Conservation (phyloP, 2,797 vertebrate genomes). For the Macroramphosus scolopax region DNA sequence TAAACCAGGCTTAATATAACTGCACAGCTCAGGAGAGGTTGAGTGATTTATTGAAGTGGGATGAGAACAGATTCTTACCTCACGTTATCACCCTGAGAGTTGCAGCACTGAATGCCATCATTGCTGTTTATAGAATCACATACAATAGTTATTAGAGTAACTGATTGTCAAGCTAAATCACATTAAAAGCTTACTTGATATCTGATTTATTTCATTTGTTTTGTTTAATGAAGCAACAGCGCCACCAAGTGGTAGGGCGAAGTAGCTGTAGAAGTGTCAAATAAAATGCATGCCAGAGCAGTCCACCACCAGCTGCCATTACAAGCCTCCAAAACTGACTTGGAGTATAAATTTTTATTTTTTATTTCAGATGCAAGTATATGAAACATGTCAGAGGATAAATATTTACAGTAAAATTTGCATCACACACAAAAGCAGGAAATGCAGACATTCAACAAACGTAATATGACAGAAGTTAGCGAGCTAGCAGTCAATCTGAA, state of each 20-base stretch:
- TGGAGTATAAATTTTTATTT: conserved; percentile 78
- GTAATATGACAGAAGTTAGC: conserved; percentile 46
- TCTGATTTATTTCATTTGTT: too few species aligned
- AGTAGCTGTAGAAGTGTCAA: neutral
- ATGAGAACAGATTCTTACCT: conserved; percentile 54
- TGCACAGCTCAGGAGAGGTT: conserved; percentile 41
- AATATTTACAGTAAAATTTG: conserved; percentile 81
- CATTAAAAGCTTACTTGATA: too few species aligned
- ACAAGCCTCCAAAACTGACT: conserved; percentile 41
- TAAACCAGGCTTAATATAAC: conserved; percentile 73
- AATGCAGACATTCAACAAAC: conserved; percentile 69
- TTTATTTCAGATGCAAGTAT: conserved; percentile 81
- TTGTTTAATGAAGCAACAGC: conserved; percentile 21
- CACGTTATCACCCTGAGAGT: conserved; percentile 43
- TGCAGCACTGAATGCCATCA: conserved; percentile 31
- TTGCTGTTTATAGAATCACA: conserved; percentile 21
- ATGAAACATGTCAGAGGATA: conserved; percentile 82
- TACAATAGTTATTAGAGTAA: conserved; percentile 8
- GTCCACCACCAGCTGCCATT: conserved; percentile 23
- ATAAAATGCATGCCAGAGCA: too few species aligned
- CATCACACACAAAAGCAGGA: conserved; percentile 70
- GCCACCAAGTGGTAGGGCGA: conserved; percentile 47
- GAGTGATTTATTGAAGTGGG: conserved; percentile 58
- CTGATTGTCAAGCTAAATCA: too few species aligned
- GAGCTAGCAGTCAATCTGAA: conserved; percentile 49